Percentiles rank a stretch among this genome's conserved stretches.
These are phyloP conservation scores for Tuta absoluta DNA, from an alignment of 2,888 invertebrate genomes.

Conservation along the genomic window DNA sequence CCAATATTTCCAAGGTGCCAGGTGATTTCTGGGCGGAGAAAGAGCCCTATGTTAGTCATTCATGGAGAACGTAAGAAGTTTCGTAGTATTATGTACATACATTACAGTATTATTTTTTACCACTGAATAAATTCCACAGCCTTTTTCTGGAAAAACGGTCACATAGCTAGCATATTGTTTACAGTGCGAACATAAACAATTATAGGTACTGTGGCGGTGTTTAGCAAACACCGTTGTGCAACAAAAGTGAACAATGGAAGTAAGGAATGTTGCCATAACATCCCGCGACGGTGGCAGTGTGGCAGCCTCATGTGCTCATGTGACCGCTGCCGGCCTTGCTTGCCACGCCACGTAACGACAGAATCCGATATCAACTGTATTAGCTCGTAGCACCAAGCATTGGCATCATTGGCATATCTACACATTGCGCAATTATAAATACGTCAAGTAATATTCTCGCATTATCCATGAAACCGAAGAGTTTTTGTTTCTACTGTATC, in stretches of 20 bases:
- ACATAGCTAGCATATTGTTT: conserved; percentile 48
- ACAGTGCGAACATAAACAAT: conserved; percentile 65
- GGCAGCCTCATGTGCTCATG: conserved; percentile 28
- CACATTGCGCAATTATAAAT: no score
- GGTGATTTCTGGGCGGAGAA: no score
- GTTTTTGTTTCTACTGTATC: no score
- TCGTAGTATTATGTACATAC: neutral
- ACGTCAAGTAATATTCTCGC: no score
- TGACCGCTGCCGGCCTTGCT: conserved; percentile 20
- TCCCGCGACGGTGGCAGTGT: conserved; percentile 47
- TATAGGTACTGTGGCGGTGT: conserved; percentile 58
- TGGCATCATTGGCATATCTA: neutral
- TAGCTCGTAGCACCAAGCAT: neutral
- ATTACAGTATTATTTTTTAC: neutral
- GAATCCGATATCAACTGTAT: conserved; percentile 18
- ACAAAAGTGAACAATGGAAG: conserved; percentile 67
- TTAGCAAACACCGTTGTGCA: conserved; percentile 73
- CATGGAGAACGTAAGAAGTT: no score
- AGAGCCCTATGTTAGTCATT: no score
- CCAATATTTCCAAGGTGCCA: no score
- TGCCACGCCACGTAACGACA: conserved; percentile 28
- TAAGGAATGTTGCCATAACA: conserved; percentile 72
- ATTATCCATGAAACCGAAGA: no score
- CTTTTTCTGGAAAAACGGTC: conserved; percentile 20
- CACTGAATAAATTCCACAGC: neutral